Base-by-base conservation (phyloP, 2,888 invertebrate species). In the Chaitophorus viminalis region DNA sequence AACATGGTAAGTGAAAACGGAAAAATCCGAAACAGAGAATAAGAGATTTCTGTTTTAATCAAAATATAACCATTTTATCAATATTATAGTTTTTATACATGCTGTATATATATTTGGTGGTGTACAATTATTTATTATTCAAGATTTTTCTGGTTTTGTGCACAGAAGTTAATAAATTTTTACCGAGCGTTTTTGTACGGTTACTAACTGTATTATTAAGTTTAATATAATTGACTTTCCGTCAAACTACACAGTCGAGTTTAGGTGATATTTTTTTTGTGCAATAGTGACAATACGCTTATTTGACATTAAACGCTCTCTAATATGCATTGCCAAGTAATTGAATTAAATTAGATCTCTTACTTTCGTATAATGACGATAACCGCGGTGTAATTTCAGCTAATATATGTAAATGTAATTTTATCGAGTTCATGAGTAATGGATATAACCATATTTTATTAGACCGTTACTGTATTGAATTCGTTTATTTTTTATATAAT, bases 381-480 rank as follows among this genome's bases (percentile, higher is more conserved):
- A 60, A 60, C 60, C 60, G 25, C 52, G n/a, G 21, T 52, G 70
- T 54, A 72, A 72, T 60, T 36, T 65, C 29, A 39, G 36, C 11
- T 31, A 31, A 29, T 39, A 29, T 39, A 54, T 60, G 60, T 60
- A 60, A 60, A 60, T 29, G 74, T 75, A 82, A 82, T 65, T 83
- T 31, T 77, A 85, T 52, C 76, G 76, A 85, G 52, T 85, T 85
- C 76, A 85, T 77, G 65, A 25, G 65, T 76, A 84, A 85, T 85
- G 77, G 84, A 83, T 39, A 83, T 39, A 31, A 77, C 31, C 52
- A 33, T 77, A 77, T 68, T 77, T 76, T 85, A 31, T 78, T 85
- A 85, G 84, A 85, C 84, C 76, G n/a, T 85, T 85, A 52, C 84
- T 77, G 36, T 60, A 76, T 68, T 68, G 84, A 85, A 85, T 68